A percentile compares a stretch with the other conserved stretches of the same genome.
phyloP scores from a whole-genome alignment of 2,113 vertebrate species.

The Thymallus thymallus region DNA sequence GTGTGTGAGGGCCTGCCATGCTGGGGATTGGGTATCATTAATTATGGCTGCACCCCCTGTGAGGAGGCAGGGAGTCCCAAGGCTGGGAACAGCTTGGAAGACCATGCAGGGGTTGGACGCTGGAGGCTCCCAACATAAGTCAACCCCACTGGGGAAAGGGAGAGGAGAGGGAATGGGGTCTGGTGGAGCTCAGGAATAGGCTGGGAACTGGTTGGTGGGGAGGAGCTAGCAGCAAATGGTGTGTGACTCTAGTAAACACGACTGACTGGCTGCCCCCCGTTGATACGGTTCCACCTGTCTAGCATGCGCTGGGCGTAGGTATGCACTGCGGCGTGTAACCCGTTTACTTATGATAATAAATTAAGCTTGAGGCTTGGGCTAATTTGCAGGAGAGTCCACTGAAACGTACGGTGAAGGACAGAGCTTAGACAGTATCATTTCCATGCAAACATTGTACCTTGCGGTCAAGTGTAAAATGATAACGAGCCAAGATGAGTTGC shows the following conservation, averaged over 20 bases:
- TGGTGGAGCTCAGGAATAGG: slow-evolving; percentile 8
- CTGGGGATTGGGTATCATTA: slow-evolving; percentile 44
- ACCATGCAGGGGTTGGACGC: slow-evolving; percentile 13
- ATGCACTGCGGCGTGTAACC: slow-evolving; percentile 36
- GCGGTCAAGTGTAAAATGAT: background rate
- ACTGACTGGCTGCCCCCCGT: slow-evolving; percentile 56
- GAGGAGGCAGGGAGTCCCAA: slow-evolving; percentile 28
- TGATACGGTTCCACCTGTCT: slow-evolving; percentile 25
- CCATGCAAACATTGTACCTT: background rate
- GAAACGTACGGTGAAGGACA: background rate
- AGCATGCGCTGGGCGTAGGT: slow-evolving; percentile 40
- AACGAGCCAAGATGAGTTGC: background rate
- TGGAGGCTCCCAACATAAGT: slow-evolving; percentile 36
- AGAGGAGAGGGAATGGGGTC: slow-evolving; percentile 8
- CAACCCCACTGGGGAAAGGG: slow-evolving; percentile 35
- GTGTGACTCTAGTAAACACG: slow-evolving; percentile 36
- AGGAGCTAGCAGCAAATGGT: background rate
- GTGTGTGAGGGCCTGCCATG: no score
- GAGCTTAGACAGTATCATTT: background rate
- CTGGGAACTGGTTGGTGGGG: slow-evolving; percentile 3
- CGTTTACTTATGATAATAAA: slow-evolving; percentile 51
- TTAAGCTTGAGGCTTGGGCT: slow-evolving; percentile 25
- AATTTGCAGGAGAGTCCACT: background rate
- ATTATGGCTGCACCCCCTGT: slow-evolving; percentile 37
- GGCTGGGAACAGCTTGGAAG: slow-evolving; percentile 47